Base-by-base conservation (phyloP, 2,888 invertebrate species). In the Blastobasis adustella region DNA sequence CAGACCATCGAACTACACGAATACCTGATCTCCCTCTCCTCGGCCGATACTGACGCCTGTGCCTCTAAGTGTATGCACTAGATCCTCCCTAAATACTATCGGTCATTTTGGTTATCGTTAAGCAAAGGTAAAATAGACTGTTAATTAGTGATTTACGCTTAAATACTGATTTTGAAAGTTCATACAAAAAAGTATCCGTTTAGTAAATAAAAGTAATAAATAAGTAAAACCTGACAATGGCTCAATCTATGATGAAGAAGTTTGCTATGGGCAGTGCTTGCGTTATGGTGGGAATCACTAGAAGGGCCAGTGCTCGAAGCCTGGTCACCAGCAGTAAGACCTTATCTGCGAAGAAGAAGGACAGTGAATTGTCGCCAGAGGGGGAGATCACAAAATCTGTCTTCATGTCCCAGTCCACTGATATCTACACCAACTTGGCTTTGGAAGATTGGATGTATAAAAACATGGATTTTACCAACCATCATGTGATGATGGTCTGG, bases 371-470 rank as follows among this genome's bases (percentile, higher is more conserved):
- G 57, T 79, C 79, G 36, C 63, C 71, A 56, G 85, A 85, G 76
- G 68, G 70, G 71, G 89, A 92, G 71, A 91, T 95, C 64, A 92
- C 92, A 61, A 96, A 96, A 83, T 95, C 95, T 1, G 96, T 98
- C 45, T 96, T 96, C 68, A 95, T 98, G 75, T 98, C 98, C 0
- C 95, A 95, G 78, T 97, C 96, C 0, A 92, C 92, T 56, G 95
- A 98, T 75, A 94, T 99, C 60, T 97, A 92, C 73, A 94, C 95
- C 7, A 99, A 99, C 84, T 86, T 99, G 68, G 98, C 99, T 4
- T 82, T 99, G 53, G 99, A 99, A 82, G 97, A 98, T 78, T 98
- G 98, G 98, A 89, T 99, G 67, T 98, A 97, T 81, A 92, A 92
- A 51, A 95, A 98, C 72, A 93, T 93, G 76, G 93, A 97, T 76